Percentiles rank a stretch among this genome's conserved stretches.
These are phyloP conservation scores for Cordilura impudica DNA, from an alignment of 2,888 invertebrate genomes.

Conservation along the genomic window DNA sequence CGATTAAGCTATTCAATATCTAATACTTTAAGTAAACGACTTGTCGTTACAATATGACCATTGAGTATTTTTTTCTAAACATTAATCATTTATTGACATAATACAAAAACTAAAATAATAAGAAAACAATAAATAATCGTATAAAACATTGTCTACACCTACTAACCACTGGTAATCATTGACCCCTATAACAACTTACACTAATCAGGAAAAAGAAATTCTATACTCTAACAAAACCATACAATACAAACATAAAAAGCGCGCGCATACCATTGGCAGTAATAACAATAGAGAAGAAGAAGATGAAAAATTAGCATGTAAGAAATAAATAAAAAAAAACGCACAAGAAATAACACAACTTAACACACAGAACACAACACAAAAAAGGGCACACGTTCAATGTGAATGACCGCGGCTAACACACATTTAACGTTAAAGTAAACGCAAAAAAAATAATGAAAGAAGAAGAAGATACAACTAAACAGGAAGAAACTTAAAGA, in stretches of 20 bases:
- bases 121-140: conserved; percentile 27
- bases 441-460: conserved; percentile 54
- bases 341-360: conserved; percentile 25
- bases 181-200: conserved; percentile 48
- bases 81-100: conserved; percentile 40
- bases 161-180: conserved; percentile 22
- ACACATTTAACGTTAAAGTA: conserved; percentile 73
- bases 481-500: conserved; percentile 42
- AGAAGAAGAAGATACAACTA: conserved; percentile 14
- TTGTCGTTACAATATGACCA: background rate
- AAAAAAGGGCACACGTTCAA: conserved; percentile 73
- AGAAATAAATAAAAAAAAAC: conserved; percentile 2
- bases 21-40: background rate
- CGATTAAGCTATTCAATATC: no score
- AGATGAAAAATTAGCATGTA: conserved; percentile 42
- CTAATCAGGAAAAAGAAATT: conserved; percentile 56
- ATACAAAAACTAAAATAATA: background rate
- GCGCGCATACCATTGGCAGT: conserved; percentile 46
- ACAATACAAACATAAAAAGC: conserved; percentile 46
- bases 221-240: conserved; percentile 27
- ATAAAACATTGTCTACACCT: conserved; percentile 35
- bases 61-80: background rate
- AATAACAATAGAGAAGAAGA: background rate
- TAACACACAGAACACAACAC: background rate
- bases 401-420: conserved; percentile 77